These are phyloP conservation scores for Glossophaga mutica DNA, from an alignment of 2,797 vertebrate genomes.

Conservation along the genomic window DNA sequence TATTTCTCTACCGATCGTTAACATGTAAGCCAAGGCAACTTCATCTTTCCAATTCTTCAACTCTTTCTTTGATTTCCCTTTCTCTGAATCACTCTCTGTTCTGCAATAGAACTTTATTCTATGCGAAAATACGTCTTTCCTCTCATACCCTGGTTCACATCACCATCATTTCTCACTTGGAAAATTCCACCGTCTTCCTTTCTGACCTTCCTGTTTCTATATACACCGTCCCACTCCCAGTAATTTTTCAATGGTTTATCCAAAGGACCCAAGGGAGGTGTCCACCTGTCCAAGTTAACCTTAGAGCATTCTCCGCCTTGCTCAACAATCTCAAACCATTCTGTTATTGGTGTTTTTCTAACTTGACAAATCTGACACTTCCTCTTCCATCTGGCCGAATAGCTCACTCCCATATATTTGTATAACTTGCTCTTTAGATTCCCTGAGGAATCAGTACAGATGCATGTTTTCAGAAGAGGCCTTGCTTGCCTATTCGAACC, in stretches of 20 bases:
- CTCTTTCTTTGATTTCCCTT: neutral
- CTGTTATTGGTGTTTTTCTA: neutral
- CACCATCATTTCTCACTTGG: neutral
- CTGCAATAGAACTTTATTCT: neutral
- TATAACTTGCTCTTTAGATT: neutral
- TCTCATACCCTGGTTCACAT: neutral
- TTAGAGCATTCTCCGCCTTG: neutral
- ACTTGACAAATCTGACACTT: neutral
- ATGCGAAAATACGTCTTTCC: neutral
- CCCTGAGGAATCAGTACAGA: neutral
- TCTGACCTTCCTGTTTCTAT: neutral
- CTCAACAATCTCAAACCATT: neutral
- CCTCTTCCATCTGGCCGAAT: neutral
- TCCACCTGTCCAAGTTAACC: neutral
- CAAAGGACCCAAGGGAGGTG: neutral
- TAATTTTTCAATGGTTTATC: neutral
- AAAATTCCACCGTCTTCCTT: neutral
- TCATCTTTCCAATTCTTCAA: constrained; percentile 24
- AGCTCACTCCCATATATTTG: neutral
- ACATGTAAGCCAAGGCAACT: neutral
- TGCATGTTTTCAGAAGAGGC: neutral
- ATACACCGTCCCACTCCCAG: neutral
- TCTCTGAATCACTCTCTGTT: constrained; percentile 1
- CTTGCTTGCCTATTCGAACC: neutral
- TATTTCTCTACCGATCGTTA: neutral